These are phyloP conservation scores for Spilogale gracilis DNA, from an alignment of 2,113 vertebrate genomes.

Conservation along the genomic window DNA sequence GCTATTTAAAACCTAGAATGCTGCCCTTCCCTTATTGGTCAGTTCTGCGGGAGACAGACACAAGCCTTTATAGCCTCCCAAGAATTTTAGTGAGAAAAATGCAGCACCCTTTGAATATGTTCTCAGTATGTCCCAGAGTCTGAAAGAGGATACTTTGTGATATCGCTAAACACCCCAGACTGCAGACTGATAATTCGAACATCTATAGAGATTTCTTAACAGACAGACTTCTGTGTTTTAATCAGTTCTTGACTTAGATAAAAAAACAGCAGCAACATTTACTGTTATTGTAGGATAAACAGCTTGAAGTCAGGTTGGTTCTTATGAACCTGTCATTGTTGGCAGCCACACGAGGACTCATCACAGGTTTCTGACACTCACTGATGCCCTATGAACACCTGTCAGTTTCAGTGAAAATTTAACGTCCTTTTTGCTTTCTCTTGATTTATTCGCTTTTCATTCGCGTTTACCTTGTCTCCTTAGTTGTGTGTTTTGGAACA, in stretches of 20 bases:
- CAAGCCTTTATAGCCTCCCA: background rate
- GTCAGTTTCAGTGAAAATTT: background rate
- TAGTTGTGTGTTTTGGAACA: constrained; percentile 24
- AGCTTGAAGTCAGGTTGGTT: constrained; percentile 19
- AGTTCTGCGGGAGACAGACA: constrained; percentile 28
- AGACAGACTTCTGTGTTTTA: constrained; percentile 18
- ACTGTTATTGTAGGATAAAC: background rate
- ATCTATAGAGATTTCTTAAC: background rate
- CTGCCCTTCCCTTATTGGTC: constrained; percentile 29
- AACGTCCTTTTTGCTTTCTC: background rate
- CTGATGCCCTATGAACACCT: background rate
- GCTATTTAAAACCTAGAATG: constrained; percentile 69
- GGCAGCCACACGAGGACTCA: background rate
- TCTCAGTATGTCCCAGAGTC: background rate
- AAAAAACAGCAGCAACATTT: constrained; percentile 29
- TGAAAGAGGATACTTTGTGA: background rate
- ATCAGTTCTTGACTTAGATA: constrained; percentile 31
- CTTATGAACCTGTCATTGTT: background rate
- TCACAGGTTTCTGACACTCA: background rate
- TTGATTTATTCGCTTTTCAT: background rate
- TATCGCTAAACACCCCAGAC: background rate
- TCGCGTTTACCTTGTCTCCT: background rate
- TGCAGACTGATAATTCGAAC: background rate
- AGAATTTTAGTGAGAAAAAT: constrained; percentile 42
- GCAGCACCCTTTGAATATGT: background rate